Evolutionary conservation across 2,888 invertebrate species (phyloP).

Genomic region (Leucania comma): DNA sequence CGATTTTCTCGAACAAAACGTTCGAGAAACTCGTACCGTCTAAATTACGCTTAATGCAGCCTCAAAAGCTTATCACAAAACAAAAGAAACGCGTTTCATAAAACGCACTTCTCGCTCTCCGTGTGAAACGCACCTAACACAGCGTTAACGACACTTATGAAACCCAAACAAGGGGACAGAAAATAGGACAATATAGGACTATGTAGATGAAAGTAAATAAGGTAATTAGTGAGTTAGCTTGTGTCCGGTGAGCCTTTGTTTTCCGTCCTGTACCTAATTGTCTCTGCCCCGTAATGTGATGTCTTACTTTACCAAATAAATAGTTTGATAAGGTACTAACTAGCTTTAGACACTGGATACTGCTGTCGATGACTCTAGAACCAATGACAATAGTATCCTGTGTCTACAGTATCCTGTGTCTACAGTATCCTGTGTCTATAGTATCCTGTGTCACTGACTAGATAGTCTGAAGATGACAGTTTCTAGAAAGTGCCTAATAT

Average conservation of each 20-base stretch:
- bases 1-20: no score
- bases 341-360: conserved; percentile 24
- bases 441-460: not conserved
- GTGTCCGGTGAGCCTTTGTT: conserved; percentile 52
- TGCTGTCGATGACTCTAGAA: conserved; percentile 6
- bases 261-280: conserved; percentile 53
- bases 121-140: conserved; percentile 60
- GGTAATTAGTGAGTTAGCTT: conserved; percentile 72
- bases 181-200: conserved; percentile 67
- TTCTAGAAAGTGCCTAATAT: not conserved
- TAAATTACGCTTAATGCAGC: no score
- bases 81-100: conserved; percentile 18
- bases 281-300: conserved; percentile 48
- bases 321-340: conserved; percentile 35
- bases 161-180: conserved; percentile 73
- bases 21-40: no score
- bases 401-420: no score
- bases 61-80: conserved; percentile 2
- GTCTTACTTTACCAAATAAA: conserved; percentile 48
- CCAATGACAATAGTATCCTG: not conserved
- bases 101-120: conserved; percentile 17
- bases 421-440: no score
- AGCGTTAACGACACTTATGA: conserved; percentile 73
- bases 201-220: conserved; percentile 72
- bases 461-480: conserved; percentile 1